A percentile compares a stretch with the other conserved stretches of the same genome.
Conservation (phyloP, 1,140 invertebrate species). For the Solenopsis invicta region DNA sequence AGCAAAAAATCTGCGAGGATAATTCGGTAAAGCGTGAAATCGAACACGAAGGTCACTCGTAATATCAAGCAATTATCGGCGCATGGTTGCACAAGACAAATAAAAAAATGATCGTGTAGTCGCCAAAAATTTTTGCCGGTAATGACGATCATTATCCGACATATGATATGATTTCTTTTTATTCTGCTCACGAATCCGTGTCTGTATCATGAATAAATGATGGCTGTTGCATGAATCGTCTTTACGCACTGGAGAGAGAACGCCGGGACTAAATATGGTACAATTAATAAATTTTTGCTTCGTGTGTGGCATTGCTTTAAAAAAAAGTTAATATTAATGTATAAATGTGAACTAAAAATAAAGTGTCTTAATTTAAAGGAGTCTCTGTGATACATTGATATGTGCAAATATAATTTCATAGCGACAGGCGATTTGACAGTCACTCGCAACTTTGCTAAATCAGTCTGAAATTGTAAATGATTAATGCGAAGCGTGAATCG, state of each 20-base stretch:
- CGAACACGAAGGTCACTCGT: not conserved
- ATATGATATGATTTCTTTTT: not conserved
- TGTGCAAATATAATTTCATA: not conserved
- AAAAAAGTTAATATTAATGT: not conserved
- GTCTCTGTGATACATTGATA: not conserved
- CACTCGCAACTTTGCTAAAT: not conserved
- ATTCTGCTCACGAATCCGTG: not conserved
- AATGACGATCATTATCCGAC: constrained; percentile 9
- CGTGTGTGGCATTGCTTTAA: not conserved
- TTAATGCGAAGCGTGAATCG: constrained; percentile 51
- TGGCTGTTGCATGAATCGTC: not conserved
- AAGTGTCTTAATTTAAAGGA: not conserved
- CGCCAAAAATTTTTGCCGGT: not conserved
- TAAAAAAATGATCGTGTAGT: not conserved
- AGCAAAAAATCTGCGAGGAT: not conserved
- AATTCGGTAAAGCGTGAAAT: constrained; percentile 14
- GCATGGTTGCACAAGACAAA: not conserved
- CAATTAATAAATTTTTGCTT: not conserved
- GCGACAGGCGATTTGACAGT: not conserved
- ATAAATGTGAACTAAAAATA: not conserved
- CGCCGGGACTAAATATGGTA: not conserved
- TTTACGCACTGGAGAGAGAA: not conserved
- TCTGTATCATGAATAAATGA: not conserved
- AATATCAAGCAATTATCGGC: not conserved
- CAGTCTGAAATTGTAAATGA: not conserved